Evolutionary conservation across 2,797 vertebrate species (phyloP), one percentile per base, ranked within the genome.

Genomic region (Hoplostethus mediterraneus): DNA sequence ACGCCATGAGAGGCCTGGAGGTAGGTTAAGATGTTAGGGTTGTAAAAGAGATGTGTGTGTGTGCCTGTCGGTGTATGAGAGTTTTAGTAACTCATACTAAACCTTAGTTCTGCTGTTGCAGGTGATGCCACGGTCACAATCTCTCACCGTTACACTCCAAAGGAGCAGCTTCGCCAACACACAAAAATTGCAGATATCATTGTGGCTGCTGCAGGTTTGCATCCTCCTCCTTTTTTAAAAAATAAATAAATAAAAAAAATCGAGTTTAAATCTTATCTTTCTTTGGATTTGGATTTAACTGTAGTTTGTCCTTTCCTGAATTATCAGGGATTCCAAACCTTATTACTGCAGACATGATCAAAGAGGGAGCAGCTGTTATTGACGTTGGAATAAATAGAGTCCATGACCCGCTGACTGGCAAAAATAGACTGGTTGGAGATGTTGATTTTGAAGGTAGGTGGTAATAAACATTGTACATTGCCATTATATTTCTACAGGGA

Each of bases 51-150:
- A 2, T 48, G 0, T 25, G 6, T 8, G 6, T 8, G 2, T 66
- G 17, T 54, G 33, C n/a, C 2, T 44, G 48, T n/a, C 25, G 31
- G 25, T 47, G 25, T 5, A 48, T 13, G 13, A n/a, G 38, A 30
- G 14, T 61, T 21, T 4, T 54, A 6, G 9, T 45, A 25, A 6
- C n/a, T 7, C 14, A 36, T 25, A 21, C 42, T 30, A 13, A 47
- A 42, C 10, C 5, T 21, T 25, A 0, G 25, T 36, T 6, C 10
- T 71, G n/a, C 59, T 44, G 30, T 73, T 78, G 25, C 78, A 99
- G 98, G 98, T 0, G 98, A 99, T 38, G 98, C 98, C 73, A 99
- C 98, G 0, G 98, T 99, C 33, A 99, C 98, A 0, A 99, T 99
- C 83, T 97, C 96, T 30, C 98, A 99, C 88, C 96, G 98, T 28